Evolutionary conservation across 2,113 vertebrate species (phyloP).

Genomic region (Cheilinus undulatus): DNA sequence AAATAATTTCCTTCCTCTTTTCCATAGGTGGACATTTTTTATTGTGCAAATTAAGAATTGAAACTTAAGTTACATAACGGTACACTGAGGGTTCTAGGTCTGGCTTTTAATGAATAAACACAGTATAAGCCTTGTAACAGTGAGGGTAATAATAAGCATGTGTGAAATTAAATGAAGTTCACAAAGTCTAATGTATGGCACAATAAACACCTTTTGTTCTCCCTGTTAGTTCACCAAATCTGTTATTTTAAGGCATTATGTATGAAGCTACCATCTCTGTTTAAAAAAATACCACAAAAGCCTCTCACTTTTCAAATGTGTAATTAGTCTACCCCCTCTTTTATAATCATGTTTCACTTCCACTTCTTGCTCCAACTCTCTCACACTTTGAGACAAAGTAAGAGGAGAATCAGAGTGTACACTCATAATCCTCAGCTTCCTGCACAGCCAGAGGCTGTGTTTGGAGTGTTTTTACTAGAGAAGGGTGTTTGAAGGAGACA

Average conservation of each 20-base stretch:
- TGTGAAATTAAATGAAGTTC: neutral
- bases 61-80: too few species aligned
- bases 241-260: conserved; percentile 11
- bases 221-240: neutral
- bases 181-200: neutral
- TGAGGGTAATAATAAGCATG: too few species aligned
- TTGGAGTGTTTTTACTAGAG: conserved; percentile 69
- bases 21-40: neutral
- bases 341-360: conserved; percentile 43
- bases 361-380: conserved; percentile 35
- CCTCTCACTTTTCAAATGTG: conserved; percentile 8
- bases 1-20: neutral
- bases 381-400: conserved; percentile 38
- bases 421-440: conserved; percentile 71
- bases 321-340: conserved; percentile 45
- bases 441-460: conserved; percentile 63
- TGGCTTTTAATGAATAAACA: too few species aligned
- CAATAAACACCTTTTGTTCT: neutral
- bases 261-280: conserved; percentile 2
- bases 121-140: too few species aligned
- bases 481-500: conserved; percentile 68
- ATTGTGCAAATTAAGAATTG: too few species aligned
- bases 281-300: conserved; percentile 32
- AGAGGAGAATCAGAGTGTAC: conserved; percentile 35
- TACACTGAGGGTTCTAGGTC: too few species aligned